Conservation (phyloP, 2,888 invertebrate species). For the Stictocephala bisonia region DNA sequence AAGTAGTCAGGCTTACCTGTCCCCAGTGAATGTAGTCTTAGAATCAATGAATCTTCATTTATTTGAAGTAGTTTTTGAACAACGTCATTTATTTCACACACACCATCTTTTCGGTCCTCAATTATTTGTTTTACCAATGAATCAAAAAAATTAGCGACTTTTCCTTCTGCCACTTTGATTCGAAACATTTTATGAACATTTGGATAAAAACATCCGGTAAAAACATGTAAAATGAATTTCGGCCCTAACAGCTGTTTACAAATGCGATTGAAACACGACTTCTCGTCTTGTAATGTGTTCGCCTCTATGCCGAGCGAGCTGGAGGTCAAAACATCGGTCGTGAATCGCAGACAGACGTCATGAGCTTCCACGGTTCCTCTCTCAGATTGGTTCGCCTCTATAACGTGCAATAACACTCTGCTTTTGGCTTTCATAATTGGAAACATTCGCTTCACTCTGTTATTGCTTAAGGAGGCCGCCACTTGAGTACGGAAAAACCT, state of each 20-base stretch:
- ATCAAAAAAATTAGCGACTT: slow-evolving; percentile 9
- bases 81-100: neutral
- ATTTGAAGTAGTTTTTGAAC: slow-evolving; percentile 5
- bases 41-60: neutral
- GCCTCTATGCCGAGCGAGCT: slow-evolving; percentile 18
- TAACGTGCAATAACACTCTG: neutral
- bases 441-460: slow-evolving; percentile 7
- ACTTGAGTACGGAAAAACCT: slow-evolving; percentile 20
- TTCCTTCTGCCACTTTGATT: neutral
- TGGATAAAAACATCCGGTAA: slow-evolving; percentile 22
- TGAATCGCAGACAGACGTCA: slow-evolving; percentile 4
- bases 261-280: neutral
- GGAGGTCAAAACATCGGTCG: slow-evolving; percentile 6
- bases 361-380: neutral
- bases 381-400: neutral
- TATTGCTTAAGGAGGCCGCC: neutral
- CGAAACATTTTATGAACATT: slow-evolving; percentile 6
- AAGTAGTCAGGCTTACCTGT: too few relatives aligned
- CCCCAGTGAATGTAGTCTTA: too few relatives aligned
- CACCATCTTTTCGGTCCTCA: neutral
- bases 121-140: neutral
- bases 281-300: neutral
- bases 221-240: slow-evolving; percentile 17
- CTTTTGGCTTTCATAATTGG: slow-evolving; percentile 14
- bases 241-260: neutral